Evolutionary conservation across 1,140 invertebrate genomes (phyloP).

Genomic region (Spodoptera litura): DNA sequence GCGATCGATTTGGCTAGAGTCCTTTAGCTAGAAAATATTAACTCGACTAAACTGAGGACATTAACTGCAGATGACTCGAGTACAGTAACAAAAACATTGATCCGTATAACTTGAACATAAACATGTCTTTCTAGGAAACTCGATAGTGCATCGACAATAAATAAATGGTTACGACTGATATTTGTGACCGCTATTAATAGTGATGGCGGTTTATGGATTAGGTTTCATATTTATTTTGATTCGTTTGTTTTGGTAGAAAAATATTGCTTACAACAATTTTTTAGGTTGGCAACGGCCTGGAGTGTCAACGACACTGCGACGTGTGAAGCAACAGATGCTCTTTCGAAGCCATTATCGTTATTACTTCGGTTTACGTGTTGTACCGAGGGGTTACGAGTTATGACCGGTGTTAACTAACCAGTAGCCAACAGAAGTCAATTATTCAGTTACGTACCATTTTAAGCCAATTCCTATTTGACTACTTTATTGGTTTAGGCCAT

Average conservation of each 20-base stretch:
- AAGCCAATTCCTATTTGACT: too few species aligned
- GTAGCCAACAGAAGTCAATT: slow-evolving; percentile 1
- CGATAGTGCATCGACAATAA: slow-evolving; percentile 10
- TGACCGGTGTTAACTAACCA: slow-evolving; percentile 5
- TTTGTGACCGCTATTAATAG: slow-evolving; percentile 7
- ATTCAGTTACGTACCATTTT: background rate
- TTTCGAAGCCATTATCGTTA: slow-evolving; percentile 67
- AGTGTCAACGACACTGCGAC: slow-evolving; percentile 57
- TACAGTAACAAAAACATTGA: background rate
- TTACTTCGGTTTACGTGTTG: slow-evolving; percentile 58
- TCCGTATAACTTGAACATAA: background rate
- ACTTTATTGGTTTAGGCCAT: too few species aligned
- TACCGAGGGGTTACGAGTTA: slow-evolving; percentile 18
- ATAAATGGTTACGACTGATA: slow-evolving; percentile 6
- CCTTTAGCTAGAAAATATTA: background rate
- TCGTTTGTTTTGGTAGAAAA: background rate
- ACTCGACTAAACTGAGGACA: background rate
- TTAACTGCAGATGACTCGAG: too few species aligned
- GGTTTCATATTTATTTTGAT: slow-evolving; percentile 22
- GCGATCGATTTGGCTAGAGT: background rate
- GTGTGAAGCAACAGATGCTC: slow-evolving; percentile 73
- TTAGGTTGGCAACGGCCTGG: slow-evolving; percentile 4
- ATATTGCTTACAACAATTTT: background rate
- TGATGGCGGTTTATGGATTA: background rate
- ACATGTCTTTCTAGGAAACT: slow-evolving; percentile 10